phyloP scores from a whole-genome alignment of 1,140 invertebrate species.

The Formica selysi region DNA sequence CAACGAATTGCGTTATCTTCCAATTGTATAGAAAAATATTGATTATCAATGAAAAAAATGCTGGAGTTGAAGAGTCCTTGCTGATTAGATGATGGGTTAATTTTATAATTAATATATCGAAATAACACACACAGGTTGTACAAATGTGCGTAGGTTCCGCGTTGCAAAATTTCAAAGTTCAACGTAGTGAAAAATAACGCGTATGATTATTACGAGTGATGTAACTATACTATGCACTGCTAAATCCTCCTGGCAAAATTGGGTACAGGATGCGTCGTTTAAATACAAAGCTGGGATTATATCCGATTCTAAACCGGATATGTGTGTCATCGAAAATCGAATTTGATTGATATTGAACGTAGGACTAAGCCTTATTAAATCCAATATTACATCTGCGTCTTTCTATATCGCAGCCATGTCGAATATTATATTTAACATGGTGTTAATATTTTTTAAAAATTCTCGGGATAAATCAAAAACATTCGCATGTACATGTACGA shows the following conservation, averaged over 20 bases:
- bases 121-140: background rate
- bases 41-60: background rate
- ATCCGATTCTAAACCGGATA: slow-evolving; percentile 49
- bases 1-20: background rate
- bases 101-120: slow-evolving; percentile 41
- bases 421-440: background rate
- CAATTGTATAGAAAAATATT: background rate
- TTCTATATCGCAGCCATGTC: background rate
- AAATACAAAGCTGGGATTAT: slow-evolving; percentile 43
- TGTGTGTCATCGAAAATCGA: slow-evolving; percentile 60
- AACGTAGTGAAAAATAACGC: slow-evolving; percentile 25
- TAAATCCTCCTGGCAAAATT: background rate
- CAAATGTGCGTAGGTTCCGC: background rate
- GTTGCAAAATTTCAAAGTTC: slow-evolving; percentile 51
- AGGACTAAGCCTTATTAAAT: slow-evolving; percentile 22
- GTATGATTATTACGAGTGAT: slow-evolving; percentile 15
- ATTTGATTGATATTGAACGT: slow-evolving; percentile 56
- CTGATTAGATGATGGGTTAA: background rate
- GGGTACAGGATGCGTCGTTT: background rate
- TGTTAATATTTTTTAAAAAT: background rate
- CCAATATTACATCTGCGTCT: background rate
- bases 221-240: background rate
- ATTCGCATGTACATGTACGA: background rate
- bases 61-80: background rate
- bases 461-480: background rate